Evolutionary conservation across 2,888 invertebrate species (phyloP).

Genomic region (Pheosia tremula): DNA sequence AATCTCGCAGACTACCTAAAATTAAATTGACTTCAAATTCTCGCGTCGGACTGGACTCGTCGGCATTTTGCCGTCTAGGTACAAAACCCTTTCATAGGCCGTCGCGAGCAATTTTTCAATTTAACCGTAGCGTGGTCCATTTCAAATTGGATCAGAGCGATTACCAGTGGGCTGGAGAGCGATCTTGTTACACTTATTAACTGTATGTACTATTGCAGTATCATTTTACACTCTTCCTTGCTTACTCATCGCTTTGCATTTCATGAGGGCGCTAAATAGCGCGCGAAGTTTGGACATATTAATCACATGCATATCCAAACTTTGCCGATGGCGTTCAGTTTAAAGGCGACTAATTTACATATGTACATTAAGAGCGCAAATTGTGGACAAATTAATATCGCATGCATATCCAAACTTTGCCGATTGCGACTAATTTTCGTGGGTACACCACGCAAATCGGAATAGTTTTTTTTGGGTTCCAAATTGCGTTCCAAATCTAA

Average conservation of each 20-base stretch:
- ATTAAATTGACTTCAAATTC: too few relatives aligned
- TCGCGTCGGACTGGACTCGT: too few relatives aligned
- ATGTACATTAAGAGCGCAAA: background rate
- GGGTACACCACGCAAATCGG: too few relatives aligned
- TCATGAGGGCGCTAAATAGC: slow-evolving; percentile 28
- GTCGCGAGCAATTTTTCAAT: slow-evolving; percentile 49
- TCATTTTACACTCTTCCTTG: slow-evolving; percentile 17
- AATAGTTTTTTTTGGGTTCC: too few relatives aligned
- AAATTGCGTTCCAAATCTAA: too few relatives aligned
- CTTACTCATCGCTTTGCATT: slow-evolving; percentile 20
- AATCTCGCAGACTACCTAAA: too few relatives aligned
- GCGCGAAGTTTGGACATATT: slow-evolving; percentile 3
- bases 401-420: too few relatives aligned
- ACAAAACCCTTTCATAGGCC: slow-evolving; percentile 23
- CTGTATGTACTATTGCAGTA: slow-evolving; percentile 18
- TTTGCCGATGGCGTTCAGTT: too few relatives aligned
- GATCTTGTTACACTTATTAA: slow-evolving; percentile 28
- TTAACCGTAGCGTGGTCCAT: slow-evolving; percentile 35
- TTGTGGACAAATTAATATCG: background rate
- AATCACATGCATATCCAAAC: too few relatives aligned
- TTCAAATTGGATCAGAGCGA: slow-evolving; percentile 44
- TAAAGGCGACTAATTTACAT: too few relatives aligned
- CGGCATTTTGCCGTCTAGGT: slow-evolving; percentile 11
- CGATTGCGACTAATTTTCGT: too few relatives aligned
- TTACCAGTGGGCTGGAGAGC: slow-evolving; percentile 25